A percentile compares a stretch with the other conserved stretches of the same genome.
phyloP scores from a whole-genome alignment of 2,113 vertebrate genomes.

The Ploceus nigricollis region DNA sequence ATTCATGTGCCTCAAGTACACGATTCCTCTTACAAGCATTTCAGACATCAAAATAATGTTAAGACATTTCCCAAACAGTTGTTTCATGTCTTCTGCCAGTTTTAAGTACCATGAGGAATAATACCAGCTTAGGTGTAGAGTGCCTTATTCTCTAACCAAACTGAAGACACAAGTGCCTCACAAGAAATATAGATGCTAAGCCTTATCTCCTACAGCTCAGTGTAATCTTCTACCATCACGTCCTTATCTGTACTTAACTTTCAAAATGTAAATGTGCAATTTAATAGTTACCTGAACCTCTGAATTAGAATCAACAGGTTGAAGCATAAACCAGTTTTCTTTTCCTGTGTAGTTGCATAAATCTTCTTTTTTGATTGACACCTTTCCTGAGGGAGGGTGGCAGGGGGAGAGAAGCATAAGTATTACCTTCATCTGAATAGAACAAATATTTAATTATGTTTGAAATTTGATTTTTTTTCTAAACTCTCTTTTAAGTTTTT shows the following conservation, averaged over 20 bases:
- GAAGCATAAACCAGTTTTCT: constrained; percentile 93
- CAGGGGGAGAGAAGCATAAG: neutral
- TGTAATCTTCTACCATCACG: neutral
- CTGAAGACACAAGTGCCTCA: neutral
- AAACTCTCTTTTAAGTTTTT: neutral
- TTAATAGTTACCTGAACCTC: constrained; percentile 91
- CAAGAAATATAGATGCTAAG: neutral
- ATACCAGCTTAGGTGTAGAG: neutral
- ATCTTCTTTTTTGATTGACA: constrained; percentile 95
- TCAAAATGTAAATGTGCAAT: neutral
- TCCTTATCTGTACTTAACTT: neutral
- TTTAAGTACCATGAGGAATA: neutral
- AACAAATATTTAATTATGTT: neutral
- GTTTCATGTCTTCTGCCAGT: neutral
- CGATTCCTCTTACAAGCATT: neutral
- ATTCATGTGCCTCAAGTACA: neutral
- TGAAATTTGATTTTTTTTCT: neutral
- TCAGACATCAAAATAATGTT: neutral
- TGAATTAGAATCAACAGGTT: constrained; percentile 92
- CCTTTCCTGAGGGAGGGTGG: constrained; percentile 80
- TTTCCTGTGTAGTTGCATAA: constrained; percentile 88
- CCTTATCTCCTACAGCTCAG: neutral
- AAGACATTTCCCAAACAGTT: neutral
- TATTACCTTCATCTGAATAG: neutral
- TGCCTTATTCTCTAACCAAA: neutral